Evolutionary conservation across 2,888 invertebrate genomes (phyloP).

Genomic region (Pandemis cinnamomeana): DNA sequence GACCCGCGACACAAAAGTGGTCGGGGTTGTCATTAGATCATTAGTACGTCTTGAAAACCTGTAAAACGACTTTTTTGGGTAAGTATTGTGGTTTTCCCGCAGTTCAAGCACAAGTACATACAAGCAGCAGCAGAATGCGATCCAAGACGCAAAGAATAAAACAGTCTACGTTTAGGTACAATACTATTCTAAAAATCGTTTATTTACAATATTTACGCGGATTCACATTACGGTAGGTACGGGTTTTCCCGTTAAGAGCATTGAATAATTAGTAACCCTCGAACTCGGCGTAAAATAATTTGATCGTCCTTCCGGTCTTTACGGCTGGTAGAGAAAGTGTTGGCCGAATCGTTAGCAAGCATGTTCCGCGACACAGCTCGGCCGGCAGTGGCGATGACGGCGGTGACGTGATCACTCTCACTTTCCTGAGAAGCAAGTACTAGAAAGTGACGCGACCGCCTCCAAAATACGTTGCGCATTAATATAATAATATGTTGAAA

Average conservation of each 20-base stretch:
- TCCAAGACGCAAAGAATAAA: too few species aligned
- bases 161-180: too few species aligned
- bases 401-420: constrained; percentile 50
- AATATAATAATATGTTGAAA: background rate
- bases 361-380: constrained; percentile 27
- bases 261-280: background rate
- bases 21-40: too few species aligned
- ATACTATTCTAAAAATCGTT: background rate
- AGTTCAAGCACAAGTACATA: too few species aligned
- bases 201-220: too few species aligned
- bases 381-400: constrained; percentile 24
- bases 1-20: too few species aligned
- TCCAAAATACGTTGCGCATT: constrained; percentile 33
- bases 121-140: too few species aligned
- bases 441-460: constrained; percentile 51
- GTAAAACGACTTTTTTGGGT: too few species aligned
- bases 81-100: too few species aligned
- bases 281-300: background rate
- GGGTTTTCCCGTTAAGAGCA: background rate
- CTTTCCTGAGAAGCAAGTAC: constrained; percentile 43
- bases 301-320: constrained; percentile 15
- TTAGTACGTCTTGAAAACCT: too few species aligned
- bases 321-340: constrained; percentile 35
- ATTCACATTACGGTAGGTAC: background rate
- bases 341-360: constrained; percentile 34